Evolutionary conservation across 2,888 invertebrate genomes (phyloP).

Genomic region (Hyalella azteca): DNA sequence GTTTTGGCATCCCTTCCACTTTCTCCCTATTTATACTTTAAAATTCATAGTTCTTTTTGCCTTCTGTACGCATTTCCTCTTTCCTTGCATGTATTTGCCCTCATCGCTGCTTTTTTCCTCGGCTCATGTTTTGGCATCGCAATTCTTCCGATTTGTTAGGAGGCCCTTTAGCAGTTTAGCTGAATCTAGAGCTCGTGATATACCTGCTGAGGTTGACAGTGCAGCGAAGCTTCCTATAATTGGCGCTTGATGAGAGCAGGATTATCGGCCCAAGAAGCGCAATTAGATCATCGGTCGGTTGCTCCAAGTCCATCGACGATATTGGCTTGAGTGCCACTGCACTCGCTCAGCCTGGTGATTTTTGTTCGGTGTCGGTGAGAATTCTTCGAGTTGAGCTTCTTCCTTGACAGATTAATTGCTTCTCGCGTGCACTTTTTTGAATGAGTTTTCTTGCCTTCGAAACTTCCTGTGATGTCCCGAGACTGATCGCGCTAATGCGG

Average conservation of each 20-base stretch:
- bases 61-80: too few species aligned
- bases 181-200: too few species aligned
- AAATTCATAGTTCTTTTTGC: too few species aligned
- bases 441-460: constrained; percentile 1
- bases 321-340: background rate
- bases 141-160: too few species aligned
- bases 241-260: constrained; percentile 22
- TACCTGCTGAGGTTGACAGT: too few species aligned
- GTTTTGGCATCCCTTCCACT: too few species aligned
- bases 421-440: background rate
- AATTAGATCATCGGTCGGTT: constrained; percentile 17
- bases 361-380: background rate
- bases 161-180: too few species aligned
- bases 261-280: constrained; percentile 25
- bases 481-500: constrained; percentile 22
- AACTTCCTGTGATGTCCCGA: constrained; percentile 14
- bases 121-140: too few species aligned
- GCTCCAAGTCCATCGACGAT: constrained; percentile 22
- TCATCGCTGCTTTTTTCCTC: too few species aligned
- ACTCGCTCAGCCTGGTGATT: background rate
- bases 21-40: too few species aligned
- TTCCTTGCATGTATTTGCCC: too few species aligned
- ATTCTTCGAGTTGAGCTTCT: background rate
- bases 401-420: constrained; percentile 21
- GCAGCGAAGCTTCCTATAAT: background rate